Conservation (phyloP, 2,797 vertebrate species). For the Alfaro cultratus region DNA sequence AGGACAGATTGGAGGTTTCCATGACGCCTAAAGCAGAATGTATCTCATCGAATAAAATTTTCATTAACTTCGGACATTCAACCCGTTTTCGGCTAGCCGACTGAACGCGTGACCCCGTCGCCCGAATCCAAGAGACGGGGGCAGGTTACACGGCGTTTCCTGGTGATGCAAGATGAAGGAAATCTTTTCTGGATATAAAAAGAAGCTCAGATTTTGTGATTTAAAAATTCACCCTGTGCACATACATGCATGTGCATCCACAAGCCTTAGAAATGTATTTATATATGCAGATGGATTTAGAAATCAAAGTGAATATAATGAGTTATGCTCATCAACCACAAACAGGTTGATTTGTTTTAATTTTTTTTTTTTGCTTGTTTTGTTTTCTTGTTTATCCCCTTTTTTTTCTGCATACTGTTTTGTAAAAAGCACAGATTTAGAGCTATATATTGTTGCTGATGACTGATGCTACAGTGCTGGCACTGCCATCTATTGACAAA, state of each 20-base stretch:
- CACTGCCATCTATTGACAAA: conserved; percentile 82
- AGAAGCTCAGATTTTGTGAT: conserved; percentile 36
- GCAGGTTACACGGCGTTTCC: conserved; percentile 61
- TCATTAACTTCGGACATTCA: not conserved
- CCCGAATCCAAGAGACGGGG: conserved; percentile 16
- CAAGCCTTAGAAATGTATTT: conserved; percentile 51
- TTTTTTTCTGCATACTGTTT: conserved; percentile 45
- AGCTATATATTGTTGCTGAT: conserved; percentile 72
- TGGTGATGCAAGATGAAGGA: conserved; percentile 75
- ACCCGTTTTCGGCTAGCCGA: not conserved
- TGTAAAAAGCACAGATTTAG: conserved; percentile 68
- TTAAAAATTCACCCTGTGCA: conserved; percentile 31
- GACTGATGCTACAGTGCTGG: conserved; percentile 81
- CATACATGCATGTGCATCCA: not conserved
- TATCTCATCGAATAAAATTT: conserved; percentile 19
- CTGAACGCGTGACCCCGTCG: conserved; percentile 11
- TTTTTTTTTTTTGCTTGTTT: conserved; percentile 12
- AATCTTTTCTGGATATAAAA: conserved; percentile 66
- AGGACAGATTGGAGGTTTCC: not conserved
- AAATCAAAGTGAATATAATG: conserved; percentile 56
- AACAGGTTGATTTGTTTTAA: conserved; percentile 23
- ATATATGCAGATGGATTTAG: conserved; percentile 60
- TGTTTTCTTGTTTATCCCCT: conserved; percentile 40
- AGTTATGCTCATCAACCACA: conserved; percentile 25
- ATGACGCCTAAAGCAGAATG: conserved; percentile 1